Evolutionary conservation across 1,140 invertebrate genomes (phyloP).

Genomic region (Fopius arisanus): DNA sequence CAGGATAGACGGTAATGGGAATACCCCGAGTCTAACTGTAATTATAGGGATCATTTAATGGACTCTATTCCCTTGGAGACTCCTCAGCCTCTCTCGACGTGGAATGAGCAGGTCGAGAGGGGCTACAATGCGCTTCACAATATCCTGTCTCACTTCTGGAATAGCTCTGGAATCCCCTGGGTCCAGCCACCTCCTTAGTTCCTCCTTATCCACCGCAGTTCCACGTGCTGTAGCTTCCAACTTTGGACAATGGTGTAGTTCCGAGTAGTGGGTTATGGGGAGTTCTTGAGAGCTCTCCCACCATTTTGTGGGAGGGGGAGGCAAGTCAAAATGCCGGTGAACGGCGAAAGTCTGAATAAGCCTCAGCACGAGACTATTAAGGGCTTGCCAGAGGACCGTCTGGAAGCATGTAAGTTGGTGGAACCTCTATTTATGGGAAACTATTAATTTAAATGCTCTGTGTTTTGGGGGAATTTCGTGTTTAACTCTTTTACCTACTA

Average conservation of each 20-base stretch:
- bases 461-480: not conserved
- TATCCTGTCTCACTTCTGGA: not conserved
- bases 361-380: conserved; percentile 32
- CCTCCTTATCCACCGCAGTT: not conserved
- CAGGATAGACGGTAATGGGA: conserved; percentile 44
- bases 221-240: not conserved
- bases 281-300: not conserved
- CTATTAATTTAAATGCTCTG: conserved; percentile 9
- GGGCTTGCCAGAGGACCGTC: not conserved
- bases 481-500: not conserved
- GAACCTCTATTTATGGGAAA: not conserved
- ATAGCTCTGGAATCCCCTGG: not conserved
- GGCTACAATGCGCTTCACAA: not conserved
- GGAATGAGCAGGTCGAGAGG: conserved; percentile 13
- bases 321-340: conserved; percentile 12
- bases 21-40: conserved; percentile 51
- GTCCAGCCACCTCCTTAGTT: not conserved
- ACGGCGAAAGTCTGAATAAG: conserved; percentile 35
- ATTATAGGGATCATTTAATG: conserved; percentile 58
- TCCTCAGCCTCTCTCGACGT: conserved; percentile 23
- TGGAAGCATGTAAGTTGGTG: not conserved
- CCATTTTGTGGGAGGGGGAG: no score
- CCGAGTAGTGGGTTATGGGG: not conserved
- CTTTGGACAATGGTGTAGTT: conserved; percentile 3
- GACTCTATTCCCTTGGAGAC: conserved; percentile 39